Evolutionary conservation across 53 echinoderm and acorn worm species (phyloP).

Genomic region (Glandiceps talaboti): DNA sequence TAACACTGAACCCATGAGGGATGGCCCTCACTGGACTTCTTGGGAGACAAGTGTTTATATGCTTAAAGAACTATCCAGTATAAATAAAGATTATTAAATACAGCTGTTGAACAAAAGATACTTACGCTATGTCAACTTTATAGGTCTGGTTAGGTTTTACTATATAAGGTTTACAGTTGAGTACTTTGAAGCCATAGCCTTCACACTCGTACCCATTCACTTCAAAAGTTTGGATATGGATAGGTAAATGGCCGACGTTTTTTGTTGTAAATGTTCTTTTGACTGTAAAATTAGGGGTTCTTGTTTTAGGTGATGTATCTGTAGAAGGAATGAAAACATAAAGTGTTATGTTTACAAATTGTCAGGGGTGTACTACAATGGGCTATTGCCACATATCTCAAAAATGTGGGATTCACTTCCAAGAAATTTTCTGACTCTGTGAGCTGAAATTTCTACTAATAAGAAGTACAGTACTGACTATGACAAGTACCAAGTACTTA

Average conservation of each 20-base stretch:
- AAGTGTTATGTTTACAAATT: no score
- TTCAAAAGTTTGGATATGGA: conserved; percentile 70
- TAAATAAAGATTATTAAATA: no score
- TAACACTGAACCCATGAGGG: no score
- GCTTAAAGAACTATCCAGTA: no score
- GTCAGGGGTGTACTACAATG: no score
- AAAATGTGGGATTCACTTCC: no score
- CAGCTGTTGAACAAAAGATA: conserved; percentile 33
- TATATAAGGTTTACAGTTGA: conserved; percentile 72
- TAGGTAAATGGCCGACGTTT: conserved; percentile 85
- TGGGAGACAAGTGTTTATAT: no score
- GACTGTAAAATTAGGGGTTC: conserved; percentile 93
- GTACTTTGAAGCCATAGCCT: conserved; percentile 83
- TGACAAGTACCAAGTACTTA: no score
- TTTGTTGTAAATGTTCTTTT: conserved; percentile 78
- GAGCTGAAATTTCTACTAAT: neutral
- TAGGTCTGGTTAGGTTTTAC: conserved; percentile 73
- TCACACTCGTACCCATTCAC: conserved; percentile 88
- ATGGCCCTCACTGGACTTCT: no score
- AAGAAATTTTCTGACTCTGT: no score
- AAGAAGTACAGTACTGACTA: no score
- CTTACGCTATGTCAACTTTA: conserved; percentile 98
- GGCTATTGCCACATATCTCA: no score
- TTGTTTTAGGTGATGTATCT: conserved; percentile 77
- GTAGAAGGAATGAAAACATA: neutral